Conservation (phyloP, 2,113 vertebrate genomes). For the Poeciliopsis retropinna region DNA sequence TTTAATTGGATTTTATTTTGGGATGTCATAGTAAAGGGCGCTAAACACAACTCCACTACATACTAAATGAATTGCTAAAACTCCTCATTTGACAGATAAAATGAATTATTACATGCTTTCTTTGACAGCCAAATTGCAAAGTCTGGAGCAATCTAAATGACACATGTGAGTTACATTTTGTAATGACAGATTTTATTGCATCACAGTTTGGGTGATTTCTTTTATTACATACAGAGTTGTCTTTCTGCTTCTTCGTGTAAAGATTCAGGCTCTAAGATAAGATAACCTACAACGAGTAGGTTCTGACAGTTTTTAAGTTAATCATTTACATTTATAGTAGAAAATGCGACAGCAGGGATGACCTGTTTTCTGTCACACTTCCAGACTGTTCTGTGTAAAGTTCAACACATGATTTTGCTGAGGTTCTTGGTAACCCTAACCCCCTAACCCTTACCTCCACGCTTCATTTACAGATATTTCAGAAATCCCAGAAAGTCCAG, state of each 20-base stretch:
- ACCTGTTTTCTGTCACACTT: too few relatives aligned
- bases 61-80: too few relatives aligned
- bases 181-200: background rate
- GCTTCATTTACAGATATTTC: background rate
- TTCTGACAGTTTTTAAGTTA: background rate
- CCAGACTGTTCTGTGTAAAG: too few relatives aligned
- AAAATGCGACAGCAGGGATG: too few relatives aligned
- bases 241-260: background rate
- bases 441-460: background rate
- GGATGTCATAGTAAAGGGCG: too few relatives aligned
- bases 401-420: too few relatives aligned
- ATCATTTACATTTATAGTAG: too few relatives aligned
- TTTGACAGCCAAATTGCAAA: background rate
- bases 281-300: background rate
- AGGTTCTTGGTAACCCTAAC: background rate
- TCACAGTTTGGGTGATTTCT: background rate
- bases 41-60: too few relatives aligned
- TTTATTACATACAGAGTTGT: background rate
- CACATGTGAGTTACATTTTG: background rate
- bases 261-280: background rate
- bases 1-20: too few relatives aligned
- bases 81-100: background rate
- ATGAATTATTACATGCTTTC: background rate
- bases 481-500: background rate
- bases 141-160: background rate